These are phyloP conservation scores for Vollenhovia emeryi DNA, from an alignment of 1,140 invertebrate genomes.

Conservation along the genomic window DNA sequence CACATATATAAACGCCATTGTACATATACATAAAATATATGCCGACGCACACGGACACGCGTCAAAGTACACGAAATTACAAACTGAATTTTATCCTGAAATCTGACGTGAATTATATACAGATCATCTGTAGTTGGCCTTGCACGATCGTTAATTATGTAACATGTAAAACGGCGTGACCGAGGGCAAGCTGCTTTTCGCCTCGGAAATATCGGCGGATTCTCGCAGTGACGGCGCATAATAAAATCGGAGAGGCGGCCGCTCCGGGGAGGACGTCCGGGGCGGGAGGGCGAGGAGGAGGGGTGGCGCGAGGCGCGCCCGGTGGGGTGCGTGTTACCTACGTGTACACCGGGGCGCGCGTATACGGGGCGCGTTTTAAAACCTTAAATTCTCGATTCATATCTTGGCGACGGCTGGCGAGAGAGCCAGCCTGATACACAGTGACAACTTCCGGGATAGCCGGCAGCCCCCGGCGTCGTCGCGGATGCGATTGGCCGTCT, in stretches of 20 bases:
- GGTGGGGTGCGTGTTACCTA: background rate
- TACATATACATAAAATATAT: background rate
- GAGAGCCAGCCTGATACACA: constrained; percentile 65
- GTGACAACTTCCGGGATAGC: constrained; percentile 74
- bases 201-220: constrained; percentile 41
- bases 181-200: constrained; percentile 26
- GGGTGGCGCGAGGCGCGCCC: constrained; percentile 15
- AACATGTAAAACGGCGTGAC: background rate
- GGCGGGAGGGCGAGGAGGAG: background rate
- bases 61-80: background rate
- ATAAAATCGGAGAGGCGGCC: constrained; percentile 51
- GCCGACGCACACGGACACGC: background rate
- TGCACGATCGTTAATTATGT: constrained; percentile 22
- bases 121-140: background rate
- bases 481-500: constrained; percentile 74
- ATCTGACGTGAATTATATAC: constrained; percentile 13
- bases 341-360: background rate
- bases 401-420: constrained; percentile 64
- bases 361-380: constrained; percentile 71
- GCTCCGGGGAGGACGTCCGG: background rate
- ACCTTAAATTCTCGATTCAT: constrained; percentile 79
- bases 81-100: background rate
- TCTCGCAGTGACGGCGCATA: constrained; percentile 24
- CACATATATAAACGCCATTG: too few relatives aligned
- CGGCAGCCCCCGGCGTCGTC: constrained; percentile 68